phyloP scores from a whole-genome alignment of 2,797 vertebrate species.

The Taeniopygia guttata region DNA sequence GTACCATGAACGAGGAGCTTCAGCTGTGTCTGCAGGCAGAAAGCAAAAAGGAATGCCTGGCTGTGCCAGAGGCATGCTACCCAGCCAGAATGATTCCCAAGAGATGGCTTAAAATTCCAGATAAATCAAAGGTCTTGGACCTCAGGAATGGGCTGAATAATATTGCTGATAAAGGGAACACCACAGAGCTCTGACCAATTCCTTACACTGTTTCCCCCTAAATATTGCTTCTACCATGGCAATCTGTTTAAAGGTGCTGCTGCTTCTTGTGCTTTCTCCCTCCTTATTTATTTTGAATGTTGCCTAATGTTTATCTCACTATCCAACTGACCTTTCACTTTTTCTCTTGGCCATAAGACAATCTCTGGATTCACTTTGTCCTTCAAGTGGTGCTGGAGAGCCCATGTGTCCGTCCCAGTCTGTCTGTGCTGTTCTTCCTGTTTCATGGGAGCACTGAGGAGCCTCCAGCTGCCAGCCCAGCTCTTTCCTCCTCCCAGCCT shows the following conservation, averaged over 20 bases:
- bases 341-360: not conserved
- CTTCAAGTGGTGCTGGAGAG: not conserved
- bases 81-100: not conserved
- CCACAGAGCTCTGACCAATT: not conserved
- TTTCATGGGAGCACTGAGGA: not conserved
- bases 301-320: not conserved
- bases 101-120: not conserved
- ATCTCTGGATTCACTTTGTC: not conserved
- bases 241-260: not conserved
- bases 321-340: not conserved
- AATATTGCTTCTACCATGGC: not conserved
- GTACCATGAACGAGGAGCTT: accelerated
- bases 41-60: accelerated
- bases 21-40: not conserved
- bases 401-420: accelerated
- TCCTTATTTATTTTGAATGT: not conserved
- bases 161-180: not conserved
- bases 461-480: not conserved
- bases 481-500: not conserved
- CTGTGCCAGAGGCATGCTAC: not conserved
- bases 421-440: not conserved
- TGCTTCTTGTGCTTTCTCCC: not conserved
- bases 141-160: not conserved
- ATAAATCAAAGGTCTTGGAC: not conserved
- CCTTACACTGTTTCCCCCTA: not conserved